Evolutionary conservation across 2,113 vertebrate genomes (phyloP).

Genomic region (Neogale vison): DNA sequence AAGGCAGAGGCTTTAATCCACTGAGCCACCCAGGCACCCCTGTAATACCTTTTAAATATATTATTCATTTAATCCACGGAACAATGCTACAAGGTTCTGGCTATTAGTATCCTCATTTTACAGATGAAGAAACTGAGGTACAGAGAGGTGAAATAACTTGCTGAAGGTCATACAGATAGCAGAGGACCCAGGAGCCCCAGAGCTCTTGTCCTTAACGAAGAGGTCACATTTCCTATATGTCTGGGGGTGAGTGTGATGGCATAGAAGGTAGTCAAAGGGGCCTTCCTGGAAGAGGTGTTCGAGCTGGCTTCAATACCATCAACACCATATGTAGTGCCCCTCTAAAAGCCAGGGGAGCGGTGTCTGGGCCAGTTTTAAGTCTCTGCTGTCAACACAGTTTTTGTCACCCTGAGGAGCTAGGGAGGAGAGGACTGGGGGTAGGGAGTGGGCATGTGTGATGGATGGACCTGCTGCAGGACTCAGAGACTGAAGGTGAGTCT

Average conservation of each 20-base stretch:
- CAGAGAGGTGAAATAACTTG: neutral
- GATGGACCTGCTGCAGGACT: neutral
- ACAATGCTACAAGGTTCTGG: neutral
- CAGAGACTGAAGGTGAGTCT: neutral
- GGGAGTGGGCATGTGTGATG: neutral
- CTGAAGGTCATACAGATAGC: neutral
- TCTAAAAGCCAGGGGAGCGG: neutral
- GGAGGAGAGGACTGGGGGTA: neutral
- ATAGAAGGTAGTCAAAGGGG: neutral
- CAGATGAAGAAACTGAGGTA: slow-evolving; percentile 1
- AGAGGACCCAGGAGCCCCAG: neutral
- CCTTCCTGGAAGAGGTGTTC: neutral
- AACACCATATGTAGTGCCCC: neutral
- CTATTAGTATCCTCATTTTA: neutral
- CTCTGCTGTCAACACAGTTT: neutral
- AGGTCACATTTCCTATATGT: neutral
- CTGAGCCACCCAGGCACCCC: no score
- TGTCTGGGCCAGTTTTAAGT: neutral
- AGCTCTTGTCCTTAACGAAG: neutral
- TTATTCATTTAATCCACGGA: neutral
- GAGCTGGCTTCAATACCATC: neutral
- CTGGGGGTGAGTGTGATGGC: neutral
- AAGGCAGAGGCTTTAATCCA: no score
- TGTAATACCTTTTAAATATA: neutral
- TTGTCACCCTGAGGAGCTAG: neutral